Conservation (phyloP, 23 tunicate genomes). For the Pegea sp. region DNA sequence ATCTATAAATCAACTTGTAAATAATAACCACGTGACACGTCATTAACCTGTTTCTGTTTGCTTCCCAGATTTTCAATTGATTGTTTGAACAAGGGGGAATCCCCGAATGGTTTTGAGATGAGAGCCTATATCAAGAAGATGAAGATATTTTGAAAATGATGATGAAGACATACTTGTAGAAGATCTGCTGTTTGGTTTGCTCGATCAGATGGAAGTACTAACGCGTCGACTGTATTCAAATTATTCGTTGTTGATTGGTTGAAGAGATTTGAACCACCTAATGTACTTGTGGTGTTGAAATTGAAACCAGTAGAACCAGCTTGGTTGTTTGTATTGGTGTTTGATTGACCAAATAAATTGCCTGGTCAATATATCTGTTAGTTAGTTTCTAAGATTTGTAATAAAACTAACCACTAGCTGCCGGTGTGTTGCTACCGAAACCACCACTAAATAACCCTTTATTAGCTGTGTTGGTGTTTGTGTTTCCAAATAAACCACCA, state of each 20-base stretch:
- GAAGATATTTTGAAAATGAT: neutral
- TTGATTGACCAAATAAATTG: no score
- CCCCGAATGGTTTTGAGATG: constrained; percentile 63
- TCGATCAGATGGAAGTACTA: constrained; percentile 6
- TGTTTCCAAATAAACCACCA: constrained; percentile 27
- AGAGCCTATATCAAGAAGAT: constrained; percentile 18
- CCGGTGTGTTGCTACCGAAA: constrained; percentile 4
- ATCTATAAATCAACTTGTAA: no score
- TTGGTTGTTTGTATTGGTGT: no score
- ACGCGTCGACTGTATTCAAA: no score
- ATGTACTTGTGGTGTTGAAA: constrained; percentile 5
- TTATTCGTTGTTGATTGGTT: no score
- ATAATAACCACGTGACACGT: no score
- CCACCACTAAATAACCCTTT: constrained; percentile 23
- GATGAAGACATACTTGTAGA: constrained; percentile 17
- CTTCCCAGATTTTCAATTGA: constrained; percentile 29
- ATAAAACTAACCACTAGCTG: neutral
- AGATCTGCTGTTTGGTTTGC: constrained; percentile 22
- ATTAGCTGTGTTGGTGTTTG: constrained; percentile 19
- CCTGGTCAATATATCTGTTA: no score
- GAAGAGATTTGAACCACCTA: constrained; percentile 9
- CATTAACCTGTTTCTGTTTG: constrained; percentile 37
- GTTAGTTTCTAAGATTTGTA: neutral
- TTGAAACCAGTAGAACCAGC: constrained; percentile 10
- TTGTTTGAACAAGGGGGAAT: constrained; percentile 81